Evolutionary conservation across 2,888 invertebrate species (phyloP), one percentile per base, ranked within the genome.

Genomic region (Cosmia pyralina): DNA sequence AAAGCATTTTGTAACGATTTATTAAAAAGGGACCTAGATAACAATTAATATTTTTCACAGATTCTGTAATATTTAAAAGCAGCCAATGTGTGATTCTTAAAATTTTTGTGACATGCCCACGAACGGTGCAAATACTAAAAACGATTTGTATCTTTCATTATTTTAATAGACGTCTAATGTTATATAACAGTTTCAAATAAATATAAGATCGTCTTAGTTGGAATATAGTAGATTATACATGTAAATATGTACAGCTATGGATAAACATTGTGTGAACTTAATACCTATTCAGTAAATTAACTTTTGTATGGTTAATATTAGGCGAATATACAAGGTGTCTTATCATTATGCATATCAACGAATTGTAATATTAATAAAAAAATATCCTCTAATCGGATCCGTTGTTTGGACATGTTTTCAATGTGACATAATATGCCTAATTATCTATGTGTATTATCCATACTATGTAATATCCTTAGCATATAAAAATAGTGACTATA

Each of bases 331-430:
- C 96, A 95, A 95, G 95, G 96, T 96, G 96, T 96, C 96, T 96
- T 96, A 95, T 91, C 93, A 94, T 93, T 94, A 96, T 96, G 96
- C 96, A 96, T 96, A 96, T 96, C 96, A 96, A 95, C 95, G 94
- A 96, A 95, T 92, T 92, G 92, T 94, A 94, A 92, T 91, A 91
- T 88, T 90, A 85, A 88, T 48, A 87, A 69, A 72, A 72, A 60
- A 44, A 72, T 84, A 88, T 78, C 79, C 83, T 80, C 69, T 85
- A 82, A 84, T 81, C 79, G 79, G 75, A 85, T 81, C 87, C 84
- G 88, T 84, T 87, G 84, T 85, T 84, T 86, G 77, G 81, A 83
- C 65, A 81, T 83, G 76, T 88, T 86, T 82, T 86, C 83, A 77
- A 70, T 88, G 82, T 84, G 82, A 85, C 82, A 85, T 85, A 66